Percentiles rank a stretch among this genome's conserved stretches.
phyloP scores from a whole-genome alignment of 2,113 vertebrate genomes.

The Erpornis zantholeuca region DNA sequence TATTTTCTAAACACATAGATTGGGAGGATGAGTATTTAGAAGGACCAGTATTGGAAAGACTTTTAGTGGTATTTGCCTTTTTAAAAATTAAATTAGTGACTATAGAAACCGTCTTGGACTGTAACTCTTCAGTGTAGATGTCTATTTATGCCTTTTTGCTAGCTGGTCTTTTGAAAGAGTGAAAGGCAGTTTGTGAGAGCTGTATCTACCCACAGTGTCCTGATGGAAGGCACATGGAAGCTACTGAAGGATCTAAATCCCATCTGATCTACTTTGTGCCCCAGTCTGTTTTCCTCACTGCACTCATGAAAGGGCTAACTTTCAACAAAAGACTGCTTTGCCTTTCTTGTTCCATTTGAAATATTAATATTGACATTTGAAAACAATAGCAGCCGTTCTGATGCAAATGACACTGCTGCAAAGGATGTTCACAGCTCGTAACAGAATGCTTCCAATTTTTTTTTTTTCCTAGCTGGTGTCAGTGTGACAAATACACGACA shows the following conservation, averaged over 20 bases:
- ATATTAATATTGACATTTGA: not conserved
- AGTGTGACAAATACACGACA: not conserved
- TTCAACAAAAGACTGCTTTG: not conserved
- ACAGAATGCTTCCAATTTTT: not conserved
- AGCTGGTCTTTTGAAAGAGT: not conserved
- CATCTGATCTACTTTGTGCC: not conserved
- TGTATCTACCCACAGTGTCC: not conserved
- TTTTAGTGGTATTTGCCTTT: not conserved
- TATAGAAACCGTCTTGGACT: not conserved
- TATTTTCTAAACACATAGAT: not conserved
- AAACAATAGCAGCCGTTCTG: not conserved
- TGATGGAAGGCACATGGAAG: not conserved
- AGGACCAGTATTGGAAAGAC: not conserved
- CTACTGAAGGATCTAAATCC: not conserved
- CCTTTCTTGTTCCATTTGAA: not conserved
- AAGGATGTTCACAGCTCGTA: not conserved
- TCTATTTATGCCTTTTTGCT: not conserved
- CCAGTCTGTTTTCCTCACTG: not conserved
- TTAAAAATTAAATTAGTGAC: not conserved
- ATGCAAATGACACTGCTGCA: not conserved
- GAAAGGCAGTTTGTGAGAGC: not conserved
- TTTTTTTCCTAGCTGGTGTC: not conserved
- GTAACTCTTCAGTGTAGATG: not conserved
- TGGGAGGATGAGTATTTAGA: not conserved
- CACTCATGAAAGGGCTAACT: not conserved